Percentiles rank a stretch among this genome's conserved stretches.
These are phyloP conservation scores for Tragelaphus imberbis DNA, from an alignment of 2,113 vertebrate genomes.

Conservation along the genomic window DNA sequence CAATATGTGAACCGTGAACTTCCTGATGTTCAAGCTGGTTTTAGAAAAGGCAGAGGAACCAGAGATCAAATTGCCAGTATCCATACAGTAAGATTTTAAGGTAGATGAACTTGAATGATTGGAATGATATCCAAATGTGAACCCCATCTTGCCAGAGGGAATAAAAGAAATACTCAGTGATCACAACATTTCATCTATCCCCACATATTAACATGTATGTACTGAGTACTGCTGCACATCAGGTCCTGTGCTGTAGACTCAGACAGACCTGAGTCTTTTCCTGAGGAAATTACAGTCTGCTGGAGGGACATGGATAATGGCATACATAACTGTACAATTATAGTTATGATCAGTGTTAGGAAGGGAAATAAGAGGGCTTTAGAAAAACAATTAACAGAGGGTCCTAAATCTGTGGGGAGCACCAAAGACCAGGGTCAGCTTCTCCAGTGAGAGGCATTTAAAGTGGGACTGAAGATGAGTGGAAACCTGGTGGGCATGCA, in stretches of 20 bases:
- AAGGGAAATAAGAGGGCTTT: slow-evolving; percentile 32
- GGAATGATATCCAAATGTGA: background rate
- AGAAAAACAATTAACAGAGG: background rate
- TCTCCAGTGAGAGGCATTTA: background rate
- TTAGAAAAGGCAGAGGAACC: too few species aligned
- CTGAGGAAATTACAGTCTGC: slow-evolving; percentile 4
- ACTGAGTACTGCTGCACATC: background rate
- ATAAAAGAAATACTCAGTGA: background rate
- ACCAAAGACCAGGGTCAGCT: background rate
- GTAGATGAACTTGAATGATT: background rate
- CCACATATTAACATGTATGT: rapidly evolving
- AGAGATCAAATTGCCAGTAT: too few species aligned
- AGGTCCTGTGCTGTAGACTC: background rate
- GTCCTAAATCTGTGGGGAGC: background rate
- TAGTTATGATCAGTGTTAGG: background rate
- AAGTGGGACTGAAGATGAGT: background rate
- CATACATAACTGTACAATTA: slow-evolving; percentile 42
- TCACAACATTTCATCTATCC: background rate
- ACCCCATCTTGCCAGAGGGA: background rate
- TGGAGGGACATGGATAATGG: background rate
- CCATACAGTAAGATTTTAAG: background rate
- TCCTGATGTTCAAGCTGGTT: too few species aligned
- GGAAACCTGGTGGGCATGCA: background rate
- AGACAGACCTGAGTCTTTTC: background rate
- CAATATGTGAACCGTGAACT: too few species aligned